Percentiles rank a stretch among this genome's conserved stretches.
These are phyloP conservation scores for Tragelaphus buxtoni DNA, from an alignment of 2,113 vertebrate species.

Conservation along the genomic window DNA sequence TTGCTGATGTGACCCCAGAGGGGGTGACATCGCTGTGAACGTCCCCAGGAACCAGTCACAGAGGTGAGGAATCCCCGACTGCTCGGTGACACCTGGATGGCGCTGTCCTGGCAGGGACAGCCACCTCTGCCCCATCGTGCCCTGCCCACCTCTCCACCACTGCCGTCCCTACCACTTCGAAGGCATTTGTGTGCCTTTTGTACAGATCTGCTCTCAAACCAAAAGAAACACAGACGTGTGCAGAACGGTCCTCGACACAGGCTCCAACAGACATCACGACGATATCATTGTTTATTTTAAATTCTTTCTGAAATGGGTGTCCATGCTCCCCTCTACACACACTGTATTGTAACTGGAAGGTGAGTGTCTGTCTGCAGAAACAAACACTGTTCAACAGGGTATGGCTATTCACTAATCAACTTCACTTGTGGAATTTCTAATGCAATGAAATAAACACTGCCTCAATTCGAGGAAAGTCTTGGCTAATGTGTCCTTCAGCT, in stretches of 20 bases:
- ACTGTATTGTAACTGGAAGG: accelerated
- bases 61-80: not conserved
- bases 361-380: accelerated
- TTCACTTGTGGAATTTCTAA: not conserved
- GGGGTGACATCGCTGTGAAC: not conserved
- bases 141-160: accelerated
- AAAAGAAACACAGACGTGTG: accelerated
- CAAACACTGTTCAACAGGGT: accelerated
- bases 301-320: not conserved
- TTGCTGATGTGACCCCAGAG: slow-evolving; percentile 50
- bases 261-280: not conserved
- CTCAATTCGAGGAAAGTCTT: accelerated
- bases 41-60: not conserved
- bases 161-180: accelerated
- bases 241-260: accelerated
- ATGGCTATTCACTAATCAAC: accelerated
- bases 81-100: accelerated
- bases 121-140: not conserved
- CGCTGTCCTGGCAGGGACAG: not conserved
- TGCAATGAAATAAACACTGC: accelerated
- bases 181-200: accelerated
- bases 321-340: accelerated
- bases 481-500: accelerated
- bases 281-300: not conserved
- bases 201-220: accelerated